Conservation (phyloP, 2,888 invertebrate species). For the Mantis religiosa region DNA sequence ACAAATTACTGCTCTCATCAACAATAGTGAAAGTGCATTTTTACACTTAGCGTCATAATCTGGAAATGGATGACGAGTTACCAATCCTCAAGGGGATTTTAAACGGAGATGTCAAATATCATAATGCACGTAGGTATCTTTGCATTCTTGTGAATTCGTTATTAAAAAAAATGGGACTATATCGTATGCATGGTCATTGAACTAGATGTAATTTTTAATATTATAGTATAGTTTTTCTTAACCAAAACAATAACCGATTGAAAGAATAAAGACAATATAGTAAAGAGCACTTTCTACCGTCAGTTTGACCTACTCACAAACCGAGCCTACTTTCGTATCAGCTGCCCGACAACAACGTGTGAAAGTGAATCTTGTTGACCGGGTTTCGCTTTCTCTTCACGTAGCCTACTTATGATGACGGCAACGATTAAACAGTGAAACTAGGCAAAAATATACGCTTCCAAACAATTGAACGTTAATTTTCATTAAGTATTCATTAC, state of each 20-base stretch:
- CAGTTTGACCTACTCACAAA: slow-evolving; percentile 22
- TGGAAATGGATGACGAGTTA: slow-evolving; percentile 77
- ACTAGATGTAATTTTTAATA: not conserved
- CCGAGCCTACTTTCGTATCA: slow-evolving; percentile 26
- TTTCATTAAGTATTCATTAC: too few relatives aligned
- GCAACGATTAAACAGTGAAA: slow-evolving; percentile 11
- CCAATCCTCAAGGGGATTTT: slow-evolving; percentile 87
- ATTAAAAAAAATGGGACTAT: not conserved
- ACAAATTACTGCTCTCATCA: not conserved
- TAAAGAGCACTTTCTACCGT: slow-evolving; percentile 28
- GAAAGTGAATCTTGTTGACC: slow-evolving; percentile 30
- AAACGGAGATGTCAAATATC: slow-evolving; percentile 85
- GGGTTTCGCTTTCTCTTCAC: slow-evolving; percentile 30
- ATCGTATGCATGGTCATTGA: not conserved
- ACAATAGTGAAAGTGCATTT: slow-evolving; percentile 18
- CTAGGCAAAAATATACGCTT: not conserved
- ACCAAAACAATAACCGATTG: too few relatives aligned
- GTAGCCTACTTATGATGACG: slow-evolving; percentile 17
- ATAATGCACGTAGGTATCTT: slow-evolving; percentile 85
- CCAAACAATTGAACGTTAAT: not conserved
- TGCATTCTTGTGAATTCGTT: not conserved
- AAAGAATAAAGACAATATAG: too few relatives aligned
- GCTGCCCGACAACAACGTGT: slow-evolving; percentile 16
- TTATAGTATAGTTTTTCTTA: not conserved
- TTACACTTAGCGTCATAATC: not conserved